Percentiles rank a stretch among this genome's conserved stretches.
These are phyloP conservation scores for Aspidiotus destructor DNA, from an alignment of 2,888 invertebrate species.

Conservation along the genomic window DNA sequence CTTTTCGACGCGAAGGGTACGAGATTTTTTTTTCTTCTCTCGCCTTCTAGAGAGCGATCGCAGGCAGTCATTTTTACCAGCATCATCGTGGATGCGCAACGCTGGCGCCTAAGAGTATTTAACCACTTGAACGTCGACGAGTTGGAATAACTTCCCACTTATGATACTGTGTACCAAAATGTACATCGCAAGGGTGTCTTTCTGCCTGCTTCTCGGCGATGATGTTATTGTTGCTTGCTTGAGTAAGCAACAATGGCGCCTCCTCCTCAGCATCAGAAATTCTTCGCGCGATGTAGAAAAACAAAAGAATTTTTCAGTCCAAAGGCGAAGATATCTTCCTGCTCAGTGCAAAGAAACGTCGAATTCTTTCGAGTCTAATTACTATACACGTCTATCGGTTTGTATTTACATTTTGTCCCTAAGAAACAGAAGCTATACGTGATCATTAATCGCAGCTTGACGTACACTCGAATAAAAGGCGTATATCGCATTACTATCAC, in stretches of 20 bases:
- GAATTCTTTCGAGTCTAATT: slow-evolving; percentile 2
- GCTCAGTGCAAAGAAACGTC: neutral
- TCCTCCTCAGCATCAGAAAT: neutral
- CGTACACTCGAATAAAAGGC: slow-evolving; percentile 15
- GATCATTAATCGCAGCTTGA: slow-evolving; percentile 20
- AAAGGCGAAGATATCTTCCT: neutral
- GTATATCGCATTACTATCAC: slow-evolving; percentile 17
- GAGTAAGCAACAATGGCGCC: slow-evolving; percentile 26
- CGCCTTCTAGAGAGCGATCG: neutral
- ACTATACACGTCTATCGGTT: neutral
- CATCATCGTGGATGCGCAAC: neutral
- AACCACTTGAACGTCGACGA: slow-evolving; percentile 10
- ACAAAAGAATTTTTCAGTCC: neutral
- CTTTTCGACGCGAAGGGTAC: slow-evolving; percentile 16
- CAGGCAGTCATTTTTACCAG: slow-evolving; percentile 16
- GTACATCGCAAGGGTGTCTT: slow-evolving; percentile 13
- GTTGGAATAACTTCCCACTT: slow-evolving; percentile 19
- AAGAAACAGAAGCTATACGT: neutral
- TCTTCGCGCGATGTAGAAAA: neutral
- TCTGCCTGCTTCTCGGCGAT: slow-evolving; percentile 9
- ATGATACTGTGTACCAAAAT: neutral
- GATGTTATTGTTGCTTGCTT: slow-evolving; percentile 14
- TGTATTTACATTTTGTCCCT: neutral
- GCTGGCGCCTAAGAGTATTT: slow-evolving; percentile 21
- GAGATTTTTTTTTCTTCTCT: slow-evolving; percentile 24